Base-by-base conservation (phyloP, 1,140 invertebrate genomes). In the Doryteuthis pealeii region DNA sequence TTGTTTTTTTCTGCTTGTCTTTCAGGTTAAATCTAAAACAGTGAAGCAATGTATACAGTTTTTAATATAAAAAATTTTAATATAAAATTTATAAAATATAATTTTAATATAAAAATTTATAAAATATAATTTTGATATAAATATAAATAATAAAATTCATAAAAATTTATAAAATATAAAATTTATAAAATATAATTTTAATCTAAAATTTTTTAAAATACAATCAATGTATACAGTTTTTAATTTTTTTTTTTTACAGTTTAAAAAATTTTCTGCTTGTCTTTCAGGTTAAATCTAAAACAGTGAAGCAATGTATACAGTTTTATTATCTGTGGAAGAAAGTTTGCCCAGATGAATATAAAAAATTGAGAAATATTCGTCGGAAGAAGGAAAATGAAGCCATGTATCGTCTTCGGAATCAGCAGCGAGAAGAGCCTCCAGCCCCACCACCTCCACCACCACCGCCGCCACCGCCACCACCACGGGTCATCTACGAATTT, bases 291-390 rank as follows among this genome's bases (percentile, higher is more conserved):
- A 91, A 91, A 81, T 93, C 92, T 31, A 99, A 99, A 90, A 91
- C 93, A 67, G 92, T 93, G 5, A 96, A 95, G 84, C 95, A 99
- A 84, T 99, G 97, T 90, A 91, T 99, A 80, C 95, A 97, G 89
- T 98, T 99, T 89, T 99, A 99, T 88, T 99, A 99, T 87, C 91
- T 98, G 80, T 99, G 97, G 97, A 99, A 99, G 89, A 88, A 88
- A 70, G 84, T 87, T 22, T 96, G 95, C 80, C 92, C 93, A 72
- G 94, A 96, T 85, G 95, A 94, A 79, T 93, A 94, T 83, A 91
- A 91, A 81, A 89, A 90, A 76, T 82, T 94, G 40, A 89, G 92
- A 67, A 81, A 88, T 28, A 81, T 90, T 26, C 86, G 90, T 43
- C 82, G 88, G 68, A 87, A 88, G 75, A 83, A 88, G 70, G 83